These are phyloP conservation scores for Pseudotriccus pelzelni DNA, from an alignment of 2,797 vertebrate genomes.

Conservation along the genomic window DNA sequence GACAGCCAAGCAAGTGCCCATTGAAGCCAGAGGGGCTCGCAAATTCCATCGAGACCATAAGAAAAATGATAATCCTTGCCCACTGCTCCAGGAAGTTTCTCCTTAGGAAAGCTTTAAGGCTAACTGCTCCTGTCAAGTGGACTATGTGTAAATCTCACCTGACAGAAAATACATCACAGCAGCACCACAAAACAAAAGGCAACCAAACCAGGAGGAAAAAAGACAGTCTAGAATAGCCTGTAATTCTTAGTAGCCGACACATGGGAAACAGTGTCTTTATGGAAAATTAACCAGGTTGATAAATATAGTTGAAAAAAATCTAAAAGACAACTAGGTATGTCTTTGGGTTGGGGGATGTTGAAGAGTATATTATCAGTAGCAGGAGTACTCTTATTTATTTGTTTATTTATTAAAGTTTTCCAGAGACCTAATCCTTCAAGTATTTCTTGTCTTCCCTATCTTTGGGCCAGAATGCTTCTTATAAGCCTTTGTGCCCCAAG, in stretches of 20 bases:
- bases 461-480: neutral
- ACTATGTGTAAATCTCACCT: conserved; percentile 58
- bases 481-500: neutral
- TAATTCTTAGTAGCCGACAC: neutral
- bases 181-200: neutral
- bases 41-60: neutral
- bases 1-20: accelerated
- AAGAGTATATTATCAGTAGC: neutral
- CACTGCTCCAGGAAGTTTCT: conserved; percentile 29
- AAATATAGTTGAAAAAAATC: neutral
- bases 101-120: conserved; percentile 47
- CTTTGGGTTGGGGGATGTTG: neutral
- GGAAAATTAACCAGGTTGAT: neutral
- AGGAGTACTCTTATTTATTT: neutral
- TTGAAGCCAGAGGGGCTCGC: neutral
- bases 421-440: neutral
- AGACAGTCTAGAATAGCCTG: neutral
- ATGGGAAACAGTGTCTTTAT: neutral
- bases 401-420: neutral
- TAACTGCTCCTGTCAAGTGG: conserved; percentile 52
- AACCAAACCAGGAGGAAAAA: conserved; percentile 8
- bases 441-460: neutral
- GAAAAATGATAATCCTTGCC: conserved; percentile 31
- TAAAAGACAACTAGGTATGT: neutral
- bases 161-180: conserved; percentile 54